Conservation (phyloP, 2,888 invertebrate species). For the Pyrochroa serraticornis region DNA sequence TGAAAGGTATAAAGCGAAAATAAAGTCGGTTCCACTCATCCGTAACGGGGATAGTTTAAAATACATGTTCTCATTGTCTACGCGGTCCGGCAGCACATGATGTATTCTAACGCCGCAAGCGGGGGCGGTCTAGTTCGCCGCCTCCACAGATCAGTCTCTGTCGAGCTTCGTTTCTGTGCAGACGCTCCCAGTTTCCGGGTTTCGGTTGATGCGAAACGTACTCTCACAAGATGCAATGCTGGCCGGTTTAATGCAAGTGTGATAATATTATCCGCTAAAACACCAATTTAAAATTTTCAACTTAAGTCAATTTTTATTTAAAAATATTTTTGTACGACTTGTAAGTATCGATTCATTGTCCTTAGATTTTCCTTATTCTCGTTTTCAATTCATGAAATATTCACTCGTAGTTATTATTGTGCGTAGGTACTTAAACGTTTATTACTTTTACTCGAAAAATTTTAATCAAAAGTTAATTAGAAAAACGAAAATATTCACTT, state of each 20-base stretch:
- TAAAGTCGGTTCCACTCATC: neutral
- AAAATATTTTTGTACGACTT: neutral
- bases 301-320: too few relatives aligned
- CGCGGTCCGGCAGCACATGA: conserved; percentile 24
- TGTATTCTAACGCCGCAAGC: conserved; percentile 20
- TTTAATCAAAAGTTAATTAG: too few relatives aligned
- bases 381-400: too few relatives aligned
- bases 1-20: too few relatives aligned
- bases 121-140: conserved; percentile 27
- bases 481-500: too few relatives aligned
- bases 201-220: conserved; percentile 9
- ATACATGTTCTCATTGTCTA: conserved; percentile 17
- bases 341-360: neutral
- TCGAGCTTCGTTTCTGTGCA: conserved; percentile 29
- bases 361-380: neutral
- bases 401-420: too few relatives aligned
- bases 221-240: neutral
- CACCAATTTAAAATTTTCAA: neutral
- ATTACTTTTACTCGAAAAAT: too few relatives aligned
- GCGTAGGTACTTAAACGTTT: too few relatives aligned
- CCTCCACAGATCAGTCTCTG: conserved; percentile 36
- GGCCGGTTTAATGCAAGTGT: conserved; percentile 1
- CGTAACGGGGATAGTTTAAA: conserved; percentile 2
- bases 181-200: conserved; percentile 27
- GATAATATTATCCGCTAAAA: neutral